Conservation (phyloP, 2,113 vertebrate genomes). For the Rhagologus leucostigma region DNA sequence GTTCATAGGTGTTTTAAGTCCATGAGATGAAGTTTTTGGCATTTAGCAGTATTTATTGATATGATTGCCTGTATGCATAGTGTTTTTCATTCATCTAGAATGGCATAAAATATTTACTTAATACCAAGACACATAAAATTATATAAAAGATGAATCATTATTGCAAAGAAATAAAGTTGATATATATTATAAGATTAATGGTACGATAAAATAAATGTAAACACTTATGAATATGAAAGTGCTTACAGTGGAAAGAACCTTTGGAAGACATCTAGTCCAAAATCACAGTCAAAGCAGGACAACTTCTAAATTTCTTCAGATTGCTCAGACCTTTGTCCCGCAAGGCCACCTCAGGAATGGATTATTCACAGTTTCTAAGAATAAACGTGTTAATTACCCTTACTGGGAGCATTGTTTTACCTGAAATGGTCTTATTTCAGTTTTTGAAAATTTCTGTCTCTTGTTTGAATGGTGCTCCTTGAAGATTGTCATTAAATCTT, state of each 20-base stretch:
- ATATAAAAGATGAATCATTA: neutral
- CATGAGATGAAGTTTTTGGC: neutral
- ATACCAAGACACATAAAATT: neutral
- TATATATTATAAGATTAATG: neutral
- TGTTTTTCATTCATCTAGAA: neutral
- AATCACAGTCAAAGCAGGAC: neutral
- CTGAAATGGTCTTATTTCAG: neutral
- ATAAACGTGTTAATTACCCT: neutral
- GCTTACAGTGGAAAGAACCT: neutral
- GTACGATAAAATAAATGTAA: neutral
- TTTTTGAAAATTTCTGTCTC: neutral
- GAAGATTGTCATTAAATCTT: neutral
- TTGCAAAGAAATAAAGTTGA: neutral
- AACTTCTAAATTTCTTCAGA: neutral
- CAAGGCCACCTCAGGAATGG: neutral
- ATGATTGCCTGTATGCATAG: neutral
- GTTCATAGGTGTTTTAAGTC: neutral
- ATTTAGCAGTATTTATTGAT: neutral
- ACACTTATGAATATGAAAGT: neutral
- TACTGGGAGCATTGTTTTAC: neutral
- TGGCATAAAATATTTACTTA: neutral
- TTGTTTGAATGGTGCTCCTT: neutral
- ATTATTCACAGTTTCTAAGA: neutral
- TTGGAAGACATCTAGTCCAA: neutral
- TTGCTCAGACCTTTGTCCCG: neutral